Evolutionary conservation across 2,113 vertebrate genomes (phyloP), one percentile per base, ranked within the genome.

Genomic region (Dipodomys stephensi): DNA sequence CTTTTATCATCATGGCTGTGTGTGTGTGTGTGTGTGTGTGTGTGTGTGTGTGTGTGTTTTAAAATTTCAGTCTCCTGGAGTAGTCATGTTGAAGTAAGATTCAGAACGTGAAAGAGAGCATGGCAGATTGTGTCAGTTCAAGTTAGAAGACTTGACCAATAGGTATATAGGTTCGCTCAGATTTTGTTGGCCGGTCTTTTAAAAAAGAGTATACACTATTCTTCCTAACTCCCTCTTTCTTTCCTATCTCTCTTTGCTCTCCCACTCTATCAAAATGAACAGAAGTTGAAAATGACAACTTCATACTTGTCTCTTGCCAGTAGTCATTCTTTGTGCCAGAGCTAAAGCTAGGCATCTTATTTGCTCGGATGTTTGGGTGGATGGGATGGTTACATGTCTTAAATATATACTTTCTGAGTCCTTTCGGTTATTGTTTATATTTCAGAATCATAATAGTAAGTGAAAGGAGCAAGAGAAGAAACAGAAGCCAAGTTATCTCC

Each of bases 131-230:
- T 80, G 35, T 35, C 35, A 35, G 35, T 35, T 35, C 35, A 11
- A 83, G 79, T 90, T 67, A 91, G 93, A 90, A 65, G 35, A 68
- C 69, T 96, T 92, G 87, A 74, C 74, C 32, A 46, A 76, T 32
- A 92, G 46, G 44, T 35, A 91, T 72, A 35, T 77, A 95, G 71
- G 73, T 46, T 28, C 7, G 73, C 64, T 83, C 27, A 30, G 80
- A 72, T 57, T 74, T 85, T 65, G 28, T 35, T 79, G 72, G 35
- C 76, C 80, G 94, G 91, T 94, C 93, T 91, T 82, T 73, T 94
- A 90, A 53, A 92, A 86, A 83, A 80, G 85, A 91, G 87, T 11
- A 68, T 15, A 60, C 18, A 60, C 60, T 13, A 0, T 64, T 69
- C 73, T 80, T 81, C 30, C 57, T 15, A 30, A 1, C 18, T 1